phyloP scores from a whole-genome alignment of 2,888 invertebrate species.

The Amitus sp. region DNA sequence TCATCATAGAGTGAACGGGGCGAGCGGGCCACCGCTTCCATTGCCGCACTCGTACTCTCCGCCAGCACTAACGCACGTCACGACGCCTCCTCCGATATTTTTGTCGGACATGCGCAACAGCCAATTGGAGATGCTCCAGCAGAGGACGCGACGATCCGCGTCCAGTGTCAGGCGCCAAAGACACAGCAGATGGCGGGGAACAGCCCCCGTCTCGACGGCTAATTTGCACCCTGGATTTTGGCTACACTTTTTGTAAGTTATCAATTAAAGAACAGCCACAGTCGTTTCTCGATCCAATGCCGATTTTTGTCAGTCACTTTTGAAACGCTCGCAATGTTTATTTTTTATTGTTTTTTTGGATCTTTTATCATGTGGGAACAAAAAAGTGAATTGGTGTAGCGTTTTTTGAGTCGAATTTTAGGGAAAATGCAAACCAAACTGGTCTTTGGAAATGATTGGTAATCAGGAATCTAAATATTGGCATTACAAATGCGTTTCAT shows the following conservation, averaged over 20 bases:
- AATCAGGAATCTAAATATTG: too few species aligned
- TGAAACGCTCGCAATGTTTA: too few species aligned
- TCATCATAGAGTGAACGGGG: conserved; percentile 63
- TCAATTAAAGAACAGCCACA: too few species aligned
- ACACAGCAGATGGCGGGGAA: conserved; percentile 67
- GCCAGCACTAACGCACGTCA: conserved; percentile 67
- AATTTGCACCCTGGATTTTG: conserved; percentile 81
- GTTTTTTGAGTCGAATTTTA: too few species aligned
- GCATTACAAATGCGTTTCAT: too few species aligned
- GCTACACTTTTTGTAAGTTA: conserved; percentile 82
- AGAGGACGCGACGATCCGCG: conserved; percentile 58
- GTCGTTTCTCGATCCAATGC: too few species aligned
- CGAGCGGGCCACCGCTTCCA: conserved; percentile 58
- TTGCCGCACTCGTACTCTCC: conserved; percentile 65
- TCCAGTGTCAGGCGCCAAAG: conserved; percentile 67
- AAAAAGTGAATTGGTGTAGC: too few species aligned
- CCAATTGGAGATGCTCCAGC: conserved; percentile 65
- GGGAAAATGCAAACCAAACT: too few species aligned
- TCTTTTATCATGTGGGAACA: too few species aligned
- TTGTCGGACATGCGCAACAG: conserved; percentile 64
- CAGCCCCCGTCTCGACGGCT: conserved; percentile 63
- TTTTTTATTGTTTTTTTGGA: too few species aligned
- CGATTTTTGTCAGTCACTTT: too few species aligned
- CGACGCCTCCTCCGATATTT: conserved; percentile 67
- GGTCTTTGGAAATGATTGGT: too few species aligned